Conservation (phyloP, 37 sponge, comb jelly and placozoan genomes). For the Oopsacas minuta region DNA sequence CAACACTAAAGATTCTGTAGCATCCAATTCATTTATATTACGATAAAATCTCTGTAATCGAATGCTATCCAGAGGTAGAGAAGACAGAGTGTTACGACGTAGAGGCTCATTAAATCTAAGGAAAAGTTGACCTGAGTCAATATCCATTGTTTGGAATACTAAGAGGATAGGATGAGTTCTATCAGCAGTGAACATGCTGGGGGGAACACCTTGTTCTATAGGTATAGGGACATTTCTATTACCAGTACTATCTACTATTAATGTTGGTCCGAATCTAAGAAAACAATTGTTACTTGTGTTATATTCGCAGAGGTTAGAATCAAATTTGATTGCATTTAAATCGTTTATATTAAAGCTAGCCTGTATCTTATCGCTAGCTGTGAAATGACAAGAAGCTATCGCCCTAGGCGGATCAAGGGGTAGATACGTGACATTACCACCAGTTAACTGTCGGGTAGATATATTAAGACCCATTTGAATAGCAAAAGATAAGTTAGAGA, state of each 20-base stretch:
- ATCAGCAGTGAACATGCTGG: conserved; percentile 28
- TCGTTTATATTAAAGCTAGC: background rate
- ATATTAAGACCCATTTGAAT: background rate
- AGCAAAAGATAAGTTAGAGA: background rate
- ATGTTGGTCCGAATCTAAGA: conserved; percentile 28
- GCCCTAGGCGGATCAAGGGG: background rate
- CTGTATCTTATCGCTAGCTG: background rate
- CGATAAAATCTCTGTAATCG: background rate
- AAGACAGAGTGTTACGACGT: conserved; percentile 31
- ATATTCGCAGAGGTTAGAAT: background rate
- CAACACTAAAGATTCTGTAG: conserved; percentile 21
- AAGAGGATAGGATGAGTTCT: conserved; percentile 30
- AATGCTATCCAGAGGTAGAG: conserved; percentile 20
- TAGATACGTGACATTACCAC: background rate
- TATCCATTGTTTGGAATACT: conserved; percentile 46
- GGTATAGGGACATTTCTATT: conserved; percentile 34
- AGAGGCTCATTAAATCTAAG: conserved; percentile 68
- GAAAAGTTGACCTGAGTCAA: conserved; percentile 44
- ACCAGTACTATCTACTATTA: conserved; percentile 47
- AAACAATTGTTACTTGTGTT: conserved; percentile 33
- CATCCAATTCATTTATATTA: background rate
- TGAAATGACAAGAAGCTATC: background rate
- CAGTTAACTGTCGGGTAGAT: background rate
- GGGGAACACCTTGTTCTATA: background rate
- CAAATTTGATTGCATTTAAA: background rate